A percentile compares a stretch with the other conserved stretches of the same genome.
These are phyloP conservation scores for Cryptoprocta ferox DNA, from an alignment of 2,797 vertebrate species.

Conservation along the genomic window DNA sequence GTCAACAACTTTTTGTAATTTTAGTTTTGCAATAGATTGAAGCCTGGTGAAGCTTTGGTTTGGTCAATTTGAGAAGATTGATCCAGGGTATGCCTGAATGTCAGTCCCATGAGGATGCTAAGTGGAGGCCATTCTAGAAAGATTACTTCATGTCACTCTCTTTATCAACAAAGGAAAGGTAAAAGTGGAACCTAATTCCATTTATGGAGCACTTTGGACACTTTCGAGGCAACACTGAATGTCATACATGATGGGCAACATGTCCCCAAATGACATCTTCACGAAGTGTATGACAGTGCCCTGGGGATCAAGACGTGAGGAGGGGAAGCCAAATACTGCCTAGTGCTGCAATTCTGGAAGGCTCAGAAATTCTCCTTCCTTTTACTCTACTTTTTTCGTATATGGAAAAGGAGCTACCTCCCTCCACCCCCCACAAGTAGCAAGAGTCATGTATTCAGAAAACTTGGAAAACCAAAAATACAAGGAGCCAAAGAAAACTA, in stretches of 20 bases:
- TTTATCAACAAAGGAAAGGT: slow-evolving; percentile 10
- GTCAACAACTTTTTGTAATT: neutral
- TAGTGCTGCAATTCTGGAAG: neutral
- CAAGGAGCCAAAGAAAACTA: neutral
- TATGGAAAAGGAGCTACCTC: neutral
- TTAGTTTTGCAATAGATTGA: neutral
- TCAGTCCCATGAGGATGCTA: neutral
- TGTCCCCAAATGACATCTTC: neutral
- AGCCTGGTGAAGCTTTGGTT: neutral
- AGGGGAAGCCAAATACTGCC: neutral
- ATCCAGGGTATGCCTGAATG: neutral
- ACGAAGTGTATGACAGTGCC: neutral
- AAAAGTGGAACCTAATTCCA: neutral
- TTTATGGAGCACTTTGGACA: neutral
- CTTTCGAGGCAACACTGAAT: neutral
- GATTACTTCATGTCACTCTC: slow-evolving; percentile 16
- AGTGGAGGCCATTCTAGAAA: slow-evolving; percentile 54
- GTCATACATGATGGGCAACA: neutral
- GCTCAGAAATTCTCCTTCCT: neutral
- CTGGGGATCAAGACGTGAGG: neutral
- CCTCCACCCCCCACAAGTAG: neutral
- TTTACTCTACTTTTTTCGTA: neutral
- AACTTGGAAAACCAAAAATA: neutral
- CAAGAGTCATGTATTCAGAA: neutral
- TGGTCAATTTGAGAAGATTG: slow-evolving; percentile 36